Conservation (phyloP, 2,888 invertebrate genomes). For the Dimorphilus gyrociliatus region DNA sequence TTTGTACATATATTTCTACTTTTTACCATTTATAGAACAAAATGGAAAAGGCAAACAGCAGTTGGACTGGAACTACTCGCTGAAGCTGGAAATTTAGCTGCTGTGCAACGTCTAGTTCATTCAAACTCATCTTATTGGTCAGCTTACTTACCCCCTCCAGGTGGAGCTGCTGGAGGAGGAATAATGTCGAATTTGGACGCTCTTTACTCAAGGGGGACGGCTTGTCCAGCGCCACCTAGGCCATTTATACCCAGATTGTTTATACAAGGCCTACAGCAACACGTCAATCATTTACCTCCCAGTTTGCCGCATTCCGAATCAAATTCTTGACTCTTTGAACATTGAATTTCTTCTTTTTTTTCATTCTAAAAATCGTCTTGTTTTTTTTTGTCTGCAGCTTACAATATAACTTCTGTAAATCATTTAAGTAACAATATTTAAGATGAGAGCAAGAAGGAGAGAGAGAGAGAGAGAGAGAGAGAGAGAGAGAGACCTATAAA, state of each 20-base stretch:
- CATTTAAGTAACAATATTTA: too few species aligned
- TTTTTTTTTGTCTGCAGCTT: too few species aligned
- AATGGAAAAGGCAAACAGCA: slow-evolving; percentile 97
- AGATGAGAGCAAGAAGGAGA: too few species aligned
- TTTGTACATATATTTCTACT: not conserved
- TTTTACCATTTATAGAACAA: slow-evolving; percentile 53
- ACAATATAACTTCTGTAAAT: too few species aligned
- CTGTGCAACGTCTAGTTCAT: slow-evolving; percentile 69
- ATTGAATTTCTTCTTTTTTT: too few species aligned
- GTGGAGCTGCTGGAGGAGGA: slow-evolving; percentile 8
- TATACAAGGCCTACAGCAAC: slow-evolving; percentile 12
- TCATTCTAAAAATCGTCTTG: too few species aligned
- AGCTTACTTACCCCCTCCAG: slow-evolving; percentile 29
- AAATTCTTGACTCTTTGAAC: too few species aligned
- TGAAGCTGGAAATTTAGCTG: slow-evolving; percentile 93
- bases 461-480: too few species aligned
- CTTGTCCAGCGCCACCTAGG: slow-evolving; percentile 14
- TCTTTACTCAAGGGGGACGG: slow-evolving; percentile 18
- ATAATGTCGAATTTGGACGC: slow-evolving; percentile 17
- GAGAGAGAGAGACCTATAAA: too few species aligned
- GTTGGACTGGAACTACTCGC: slow-evolving; percentile 88
- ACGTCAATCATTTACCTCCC: slow-evolving; percentile 9
- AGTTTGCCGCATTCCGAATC: too few species aligned
- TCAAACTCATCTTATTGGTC: slow-evolving; percentile 38
- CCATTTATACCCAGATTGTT: slow-evolving; percentile 31